Evolutionary conservation across 2,888 invertebrate genomes (phyloP).

Genomic region (Cryptops parisi): DNA sequence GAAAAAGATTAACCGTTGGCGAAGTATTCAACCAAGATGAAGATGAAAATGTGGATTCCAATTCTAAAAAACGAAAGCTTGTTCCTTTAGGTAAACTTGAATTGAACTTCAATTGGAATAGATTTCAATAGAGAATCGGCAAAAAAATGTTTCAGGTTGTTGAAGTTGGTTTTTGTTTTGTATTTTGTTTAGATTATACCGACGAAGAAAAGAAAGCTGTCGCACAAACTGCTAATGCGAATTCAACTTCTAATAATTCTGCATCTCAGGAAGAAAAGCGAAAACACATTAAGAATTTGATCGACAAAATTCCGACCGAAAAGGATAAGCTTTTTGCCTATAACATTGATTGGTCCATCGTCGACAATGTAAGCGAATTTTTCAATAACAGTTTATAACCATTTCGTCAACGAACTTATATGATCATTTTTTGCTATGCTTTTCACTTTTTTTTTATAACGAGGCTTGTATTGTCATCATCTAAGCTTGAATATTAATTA

Average conservation of each 20-base stretch:
- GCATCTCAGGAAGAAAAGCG: constrained; percentile 73
- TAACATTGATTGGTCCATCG: constrained; percentile 77
- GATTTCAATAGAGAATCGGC: too few relatives aligned
- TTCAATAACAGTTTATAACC: not conserved
- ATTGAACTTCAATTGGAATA: too few relatives aligned
- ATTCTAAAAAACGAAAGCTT: constrained; percentile 51
- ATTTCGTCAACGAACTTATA: not conserved
- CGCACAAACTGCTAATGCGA: constrained; percentile 26
- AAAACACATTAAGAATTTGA: constrained; percentile 88
- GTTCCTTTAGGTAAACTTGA: constrained; percentile 54
- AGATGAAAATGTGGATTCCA: constrained; percentile 32
- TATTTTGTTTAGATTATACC: constrained; percentile 41
- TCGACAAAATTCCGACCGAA: constrained; percentile 96
- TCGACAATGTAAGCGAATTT: constrained; percentile 48
- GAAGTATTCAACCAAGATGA: constrained; percentile 79
- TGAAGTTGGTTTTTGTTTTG: too few relatives aligned
- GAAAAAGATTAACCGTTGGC: constrained; percentile 58
- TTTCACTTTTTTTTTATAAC: too few relatives aligned
- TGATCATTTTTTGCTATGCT: too few relatives aligned
- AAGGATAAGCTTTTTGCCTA: constrained; percentile 93
- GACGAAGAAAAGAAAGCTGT: constrained; percentile 42
- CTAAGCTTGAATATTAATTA: too few relatives aligned
- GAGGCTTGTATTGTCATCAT: too few relatives aligned
- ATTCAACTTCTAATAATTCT: not conserved
- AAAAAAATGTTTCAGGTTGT: not conserved